phyloP scores from a whole-genome alignment of 1,140 invertebrate species.

The Hydropsyche tenuis region DNA sequence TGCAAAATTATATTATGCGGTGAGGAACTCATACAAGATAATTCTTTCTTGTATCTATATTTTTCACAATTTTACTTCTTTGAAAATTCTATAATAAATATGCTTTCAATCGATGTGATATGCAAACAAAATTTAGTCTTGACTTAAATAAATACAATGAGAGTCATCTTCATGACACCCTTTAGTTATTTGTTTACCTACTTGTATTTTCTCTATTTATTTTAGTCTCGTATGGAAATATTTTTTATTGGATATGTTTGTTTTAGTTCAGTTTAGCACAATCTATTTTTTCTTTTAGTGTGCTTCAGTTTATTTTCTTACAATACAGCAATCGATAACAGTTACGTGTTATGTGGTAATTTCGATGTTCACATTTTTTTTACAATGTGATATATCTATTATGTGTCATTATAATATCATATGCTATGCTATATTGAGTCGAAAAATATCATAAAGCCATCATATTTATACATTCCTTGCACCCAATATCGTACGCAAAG shows the following conservation, averaged over 20 bases:
- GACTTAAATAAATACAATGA: neutral
- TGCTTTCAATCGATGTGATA: neutral
- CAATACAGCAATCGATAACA: neutral
- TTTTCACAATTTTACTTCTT: too few species aligned
- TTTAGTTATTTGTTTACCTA: conserved; percentile 7
- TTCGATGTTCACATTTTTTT: too few species aligned
- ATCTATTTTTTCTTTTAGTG: conserved; percentile 25
- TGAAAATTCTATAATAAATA: neutral
- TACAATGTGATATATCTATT: conserved; percentile 3
- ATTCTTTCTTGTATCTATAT: too few species aligned
- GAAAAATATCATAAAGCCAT: too few species aligned
- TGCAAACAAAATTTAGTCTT: neutral
- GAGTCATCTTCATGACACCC: conserved; percentile 10
- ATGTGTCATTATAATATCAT: neutral
- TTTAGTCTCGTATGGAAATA: too few species aligned
- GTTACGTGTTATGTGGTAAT: too few species aligned
- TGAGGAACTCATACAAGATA: too few species aligned
- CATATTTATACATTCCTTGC: too few species aligned
- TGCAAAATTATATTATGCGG: too few species aligned
- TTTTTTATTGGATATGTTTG: neutral
- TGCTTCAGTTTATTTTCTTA: conserved; percentile 23
- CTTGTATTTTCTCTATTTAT: conserved; percentile 5
- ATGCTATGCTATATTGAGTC: too few species aligned
- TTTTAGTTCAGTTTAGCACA: conserved; percentile 6
- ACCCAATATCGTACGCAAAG: neutral